Evolutionary conservation across 2,888 invertebrate species (phyloP).

Genomic region (Campoplex nolae): DNA sequence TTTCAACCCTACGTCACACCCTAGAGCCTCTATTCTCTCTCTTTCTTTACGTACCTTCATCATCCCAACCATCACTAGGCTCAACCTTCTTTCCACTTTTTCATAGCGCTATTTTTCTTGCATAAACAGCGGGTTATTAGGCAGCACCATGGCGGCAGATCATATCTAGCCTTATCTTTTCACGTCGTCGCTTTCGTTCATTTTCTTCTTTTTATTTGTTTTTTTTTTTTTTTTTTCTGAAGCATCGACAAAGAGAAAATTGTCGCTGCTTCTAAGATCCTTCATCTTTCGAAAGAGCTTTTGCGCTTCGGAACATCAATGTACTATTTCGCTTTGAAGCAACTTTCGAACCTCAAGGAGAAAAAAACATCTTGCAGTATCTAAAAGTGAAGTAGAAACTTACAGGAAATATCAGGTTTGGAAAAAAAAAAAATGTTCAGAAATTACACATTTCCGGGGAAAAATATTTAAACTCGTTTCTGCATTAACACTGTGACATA

Average conservation of each 20-base stretch:
- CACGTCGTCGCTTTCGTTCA: slow-evolving; percentile 34
- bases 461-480: neutral
- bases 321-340: slow-evolving; percentile 8
- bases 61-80: slow-evolving; percentile 20
- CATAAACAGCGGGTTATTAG: slow-evolving; percentile 81
- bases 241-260: slow-evolving; percentile 34
- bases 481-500: neutral
- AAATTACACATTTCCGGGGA: neutral
- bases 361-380: neutral
- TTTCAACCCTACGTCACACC: slow-evolving; percentile 12
- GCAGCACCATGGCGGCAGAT: slow-evolving; percentile 76
- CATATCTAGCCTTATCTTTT: slow-evolving; percentile 78
- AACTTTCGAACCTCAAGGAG: neutral
- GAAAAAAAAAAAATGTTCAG: neutral
- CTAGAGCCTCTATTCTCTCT: neutral
- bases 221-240: slow-evolving; percentile 38
- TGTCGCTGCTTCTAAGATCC: slow-evolving; percentile 31
- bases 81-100: slow-evolving; percentile 38
- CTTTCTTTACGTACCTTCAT: neutral
- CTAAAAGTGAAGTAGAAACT: neutral
- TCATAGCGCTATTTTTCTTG: slow-evolving; percentile 76
- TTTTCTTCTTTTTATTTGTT: no score
- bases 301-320: slow-evolving; percentile 24
- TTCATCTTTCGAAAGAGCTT: slow-evolving; percentile 18
- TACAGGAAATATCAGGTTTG: neutral